Base-by-base conservation (phyloP, 53 echinoderm and acorn worm genomes). In the Actinopyga echinites region DNA sequence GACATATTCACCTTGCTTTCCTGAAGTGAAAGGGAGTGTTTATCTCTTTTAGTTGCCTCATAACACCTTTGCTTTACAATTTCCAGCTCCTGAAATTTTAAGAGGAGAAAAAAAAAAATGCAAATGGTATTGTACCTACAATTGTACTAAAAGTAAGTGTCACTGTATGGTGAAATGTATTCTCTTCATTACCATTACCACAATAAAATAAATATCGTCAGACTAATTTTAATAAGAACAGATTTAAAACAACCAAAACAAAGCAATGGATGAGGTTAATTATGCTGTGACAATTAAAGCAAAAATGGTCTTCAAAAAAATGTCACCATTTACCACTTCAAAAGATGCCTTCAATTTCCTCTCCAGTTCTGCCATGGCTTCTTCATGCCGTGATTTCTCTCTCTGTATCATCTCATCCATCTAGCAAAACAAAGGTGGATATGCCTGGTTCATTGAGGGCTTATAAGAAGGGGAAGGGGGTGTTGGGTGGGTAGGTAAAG, bases 31-130 rank as follows among this genome's bases (percentile, higher is more conserved):
- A 86, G 32, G 30, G 93, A 91, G 0, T 37, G 71, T 31, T 91
- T 93, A 65, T 95, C 93, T 83, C 84, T 91, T 17, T 86, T 85
- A 4, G 91, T 85, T 57, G 93, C 69, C 57, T 95, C 93, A 65
- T 93, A 87, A 54, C 87, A 84, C 40, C 77, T 89, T 61, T 95
- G 91, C 63, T 89, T 93, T 60, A 91, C 91, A 13, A 95, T 93
- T 56, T 95, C 93, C 25, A 95, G 79, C 30, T 95, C 95, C 95
- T 95, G 62, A 11, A 21, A 89, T 23, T 15, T 13, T 17, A 49
- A 49, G 17, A 49, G 2, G 49, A 49, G n/a, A n/a, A n/a, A n/a
- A n/a, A n/a, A n/a, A n/a, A n/a, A n/a, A n/a, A n/a, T n/a, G n/a
- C n/a, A n/a, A n/a, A n/a, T n/a, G n/a, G n/a, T n/a, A n/a, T n/a